Evolutionary conservation across 2,113 vertebrate genomes (phyloP), one percentile per base, ranked within the genome.

Genomic region (Ammodytes dubius): DNA sequence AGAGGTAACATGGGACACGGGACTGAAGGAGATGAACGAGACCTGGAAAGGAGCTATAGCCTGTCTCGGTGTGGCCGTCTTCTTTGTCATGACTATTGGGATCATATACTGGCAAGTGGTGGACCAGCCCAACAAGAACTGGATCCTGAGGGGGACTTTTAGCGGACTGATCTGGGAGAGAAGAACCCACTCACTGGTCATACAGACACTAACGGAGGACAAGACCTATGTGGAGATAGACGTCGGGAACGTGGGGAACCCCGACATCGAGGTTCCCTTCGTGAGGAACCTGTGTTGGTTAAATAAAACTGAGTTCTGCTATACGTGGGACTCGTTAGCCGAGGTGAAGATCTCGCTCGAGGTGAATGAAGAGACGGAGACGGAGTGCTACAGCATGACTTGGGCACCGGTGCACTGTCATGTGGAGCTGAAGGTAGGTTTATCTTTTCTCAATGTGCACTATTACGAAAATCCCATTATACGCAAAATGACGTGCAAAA

Each of bases 61-160:
- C 70, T 97, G 97, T 83, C 93, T 98, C 52, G 97, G 97, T 4
- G 97, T 98, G 19, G 95, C 96, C 12, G 76, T 97, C 60, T 97
- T 98, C 92, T 97, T 97, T 56, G 94, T 97, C 52, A 97, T 98
- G 97, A 98, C 97, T 79, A 97, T 97, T 58, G 97, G 96, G 82
- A 97, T 97, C 91, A 97, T 98, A 86, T 98, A 97, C 72, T 97
- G 97, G 97, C 97, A 98, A 95, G 97, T 97, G 17, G 94, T 97
- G 94, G 97, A 98, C 93, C 96, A 96, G 95, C 77, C 97, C 1
- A 96, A 96, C 71, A 97, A 97, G 84, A 96, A 97, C 95, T 98
- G 97, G 97, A 96, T 97, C 94, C 95, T 98, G 74, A 96, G 94
- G 81, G 97, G 97, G 57, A 94, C 89, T 0, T 84, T 87, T 0